A percentile compares a stretch with the other conserved stretches of the same genome.
These are phyloP conservation scores for Fregetta grallaria DNA, from an alignment of 2,113 vertebrate species.

Conservation along the genomic window DNA sequence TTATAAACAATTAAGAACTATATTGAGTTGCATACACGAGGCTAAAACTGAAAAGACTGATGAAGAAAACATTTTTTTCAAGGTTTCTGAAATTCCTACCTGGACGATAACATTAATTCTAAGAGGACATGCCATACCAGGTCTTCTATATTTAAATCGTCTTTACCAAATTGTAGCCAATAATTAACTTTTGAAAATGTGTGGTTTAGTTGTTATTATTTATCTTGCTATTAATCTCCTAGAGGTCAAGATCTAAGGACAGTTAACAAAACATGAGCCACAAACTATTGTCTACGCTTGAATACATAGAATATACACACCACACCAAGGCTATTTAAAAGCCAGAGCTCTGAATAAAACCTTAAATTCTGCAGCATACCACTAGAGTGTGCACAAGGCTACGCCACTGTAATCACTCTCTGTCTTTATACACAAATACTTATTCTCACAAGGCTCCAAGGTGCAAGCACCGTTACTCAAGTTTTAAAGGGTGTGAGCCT, in stretches of 20 bases:
- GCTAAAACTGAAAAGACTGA: neutral
- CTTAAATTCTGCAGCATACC: neutral
- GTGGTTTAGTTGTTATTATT: neutral
- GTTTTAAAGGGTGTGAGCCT: neutral
- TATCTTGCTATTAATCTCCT: neutral
- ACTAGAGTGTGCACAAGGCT: neutral
- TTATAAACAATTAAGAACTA: neutral
- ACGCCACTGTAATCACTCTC: neutral
- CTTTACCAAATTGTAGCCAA: neutral
- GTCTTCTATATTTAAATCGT: neutral
- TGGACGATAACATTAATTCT: neutral
- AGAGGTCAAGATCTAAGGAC: neutral
- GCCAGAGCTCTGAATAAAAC: neutral
- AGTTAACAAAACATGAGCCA: neutral
- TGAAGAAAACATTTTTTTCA: neutral
- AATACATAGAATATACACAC: neutral
- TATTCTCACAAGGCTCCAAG: neutral
- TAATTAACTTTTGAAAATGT: neutral
- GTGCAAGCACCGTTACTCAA: fast-evolving
- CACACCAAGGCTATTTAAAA: neutral
- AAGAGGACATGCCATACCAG: neutral
- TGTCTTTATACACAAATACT: neutral
- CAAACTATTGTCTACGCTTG: neutral
- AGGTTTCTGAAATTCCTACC: neutral
- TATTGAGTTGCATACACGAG: neutral